Percentiles rank a stretch among this genome's conserved stretches.
Evolutionary conservation across 1,140 invertebrate genomes (phyloP).

Genomic region (Macrosteles quadrilineatus): DNA sequence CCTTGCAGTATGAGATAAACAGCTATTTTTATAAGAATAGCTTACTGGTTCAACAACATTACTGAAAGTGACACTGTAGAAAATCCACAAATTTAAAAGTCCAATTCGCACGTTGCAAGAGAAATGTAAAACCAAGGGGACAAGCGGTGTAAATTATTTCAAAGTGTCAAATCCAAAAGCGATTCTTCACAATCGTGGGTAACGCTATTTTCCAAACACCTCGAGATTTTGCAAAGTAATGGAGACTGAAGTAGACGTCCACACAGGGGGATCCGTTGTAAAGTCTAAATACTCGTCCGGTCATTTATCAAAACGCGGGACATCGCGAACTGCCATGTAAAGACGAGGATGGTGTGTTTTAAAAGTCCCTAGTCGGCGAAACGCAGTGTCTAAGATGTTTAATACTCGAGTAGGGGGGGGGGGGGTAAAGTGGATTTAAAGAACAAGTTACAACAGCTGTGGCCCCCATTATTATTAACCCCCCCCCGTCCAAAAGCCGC

Average conservation of each 20-base stretch:
- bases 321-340: conserved; percentile 1
- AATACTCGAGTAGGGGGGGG: neutral
- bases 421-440: conserved; percentile 25
- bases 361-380: conserved; percentile 20
- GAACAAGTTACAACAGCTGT: conserved; percentile 26
- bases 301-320: conserved; percentile 9
- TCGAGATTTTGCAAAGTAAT: conserved; percentile 18
- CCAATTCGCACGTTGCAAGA: too few species aligned
- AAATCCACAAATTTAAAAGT: too few species aligned
- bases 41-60: too few species aligned
- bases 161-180: too few species aligned
- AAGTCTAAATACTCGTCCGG: conserved; percentile 10
- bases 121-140: too few species aligned
- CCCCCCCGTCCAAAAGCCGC: conserved; percentile 3
- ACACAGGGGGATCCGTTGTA: neutral
- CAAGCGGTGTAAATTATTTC: too few species aligned
- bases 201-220: conserved; percentile 7
- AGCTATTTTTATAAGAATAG: too few species aligned
- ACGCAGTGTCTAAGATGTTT: conserved; percentile 25
- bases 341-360: conserved; percentile 13
- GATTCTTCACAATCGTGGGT: neutral
- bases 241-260: conserved; percentile 1
- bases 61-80: too few species aligned
- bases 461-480: conserved; percentile 26
- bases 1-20: too few species aligned